These are phyloP conservation scores for Otocyon megalotis DNA, from an alignment of 2,113 vertebrate species.

Conservation along the genomic window DNA sequence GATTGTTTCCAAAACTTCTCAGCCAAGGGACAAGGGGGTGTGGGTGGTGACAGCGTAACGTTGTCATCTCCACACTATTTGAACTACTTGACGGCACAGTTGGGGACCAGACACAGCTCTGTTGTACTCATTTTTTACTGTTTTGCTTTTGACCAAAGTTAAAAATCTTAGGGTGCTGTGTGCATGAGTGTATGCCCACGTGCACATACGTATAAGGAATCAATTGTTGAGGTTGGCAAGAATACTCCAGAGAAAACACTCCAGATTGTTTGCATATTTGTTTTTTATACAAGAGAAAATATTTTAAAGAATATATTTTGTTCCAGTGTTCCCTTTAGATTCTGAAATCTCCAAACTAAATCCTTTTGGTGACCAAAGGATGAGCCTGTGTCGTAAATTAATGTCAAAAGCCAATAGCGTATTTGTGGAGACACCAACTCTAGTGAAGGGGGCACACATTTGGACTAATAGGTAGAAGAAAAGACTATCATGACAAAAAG, in stretches of 20 bases:
- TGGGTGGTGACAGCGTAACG: background rate
- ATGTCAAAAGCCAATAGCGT: background rate
- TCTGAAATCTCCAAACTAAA: background rate
- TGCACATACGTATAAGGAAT: background rate
- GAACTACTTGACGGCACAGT: background rate
- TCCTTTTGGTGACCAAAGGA: background rate
- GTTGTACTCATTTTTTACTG: background rate
- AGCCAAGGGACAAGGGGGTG: background rate
- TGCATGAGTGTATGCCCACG: background rate
- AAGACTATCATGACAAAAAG: background rate
- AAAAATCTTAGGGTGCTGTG: background rate
- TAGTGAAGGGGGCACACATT: background rate
- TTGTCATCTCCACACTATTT: background rate
- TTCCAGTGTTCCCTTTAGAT: background rate
- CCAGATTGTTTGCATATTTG: background rate
- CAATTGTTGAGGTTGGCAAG: background rate
- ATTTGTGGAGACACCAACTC: background rate
- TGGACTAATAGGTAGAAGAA: background rate
- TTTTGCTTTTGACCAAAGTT: slow-evolving; percentile 33
- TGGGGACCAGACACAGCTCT: background rate
- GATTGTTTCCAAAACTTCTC: background rate
- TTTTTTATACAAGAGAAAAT: background rate
- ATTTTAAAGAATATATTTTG: background rate
- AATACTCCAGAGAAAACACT: background rate
- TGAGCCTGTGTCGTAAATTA: background rate